Evolutionary conservation across 2,888 invertebrate species (phyloP), one percentile per base, ranked within the genome.

Genomic region (Endotricha flammealis): DNA sequence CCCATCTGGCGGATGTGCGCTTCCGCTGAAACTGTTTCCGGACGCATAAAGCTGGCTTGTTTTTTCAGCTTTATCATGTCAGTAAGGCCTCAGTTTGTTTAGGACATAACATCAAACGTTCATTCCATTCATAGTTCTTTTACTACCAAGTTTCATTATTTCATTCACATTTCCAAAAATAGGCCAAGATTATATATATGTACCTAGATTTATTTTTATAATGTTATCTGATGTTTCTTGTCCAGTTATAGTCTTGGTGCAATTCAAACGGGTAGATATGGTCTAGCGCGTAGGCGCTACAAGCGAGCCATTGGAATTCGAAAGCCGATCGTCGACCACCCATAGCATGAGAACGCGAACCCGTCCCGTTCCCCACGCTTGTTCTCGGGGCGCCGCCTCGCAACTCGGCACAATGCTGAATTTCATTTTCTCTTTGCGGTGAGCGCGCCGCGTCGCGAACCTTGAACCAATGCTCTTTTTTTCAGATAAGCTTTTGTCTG

Each of bases 251-350:
- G 43, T 38, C 29, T 38, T 16, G 29, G 9, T 30, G 38, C 40
- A 50, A 42, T 45, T 32, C 39, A 22, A 40, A 28, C 32, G 53
- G 50, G 28, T 38, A 50, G 46, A 47, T 56, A 51, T 47, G 53
- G 57, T 47, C 58, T 57, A 67, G 63, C 66, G 73, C 73, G 82
- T 83, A 82, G 83, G 85, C 83, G 82, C 80, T 77, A 74, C 75
- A 72, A 74, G 76, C 79, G 71, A 79, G 74, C 73, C 79, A 75
- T 77, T 78, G 85, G 86, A 86, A 86, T 86, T 85, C 71, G 83
- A 83, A 83, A 80, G 85, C 82, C 78, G 78, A 78, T 78, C 82
- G 74, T 68, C 75, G 85, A 83, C 85, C 85, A 83, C 85, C 85
- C 85, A 82, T 75, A 80, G 76, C 85, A 79, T 83, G 85, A 82